These are phyloP conservation scores for Mycetomoellerius zeteki DNA, from an alignment of 1,140 invertebrate genomes.

Conservation along the genomic window DNA sequence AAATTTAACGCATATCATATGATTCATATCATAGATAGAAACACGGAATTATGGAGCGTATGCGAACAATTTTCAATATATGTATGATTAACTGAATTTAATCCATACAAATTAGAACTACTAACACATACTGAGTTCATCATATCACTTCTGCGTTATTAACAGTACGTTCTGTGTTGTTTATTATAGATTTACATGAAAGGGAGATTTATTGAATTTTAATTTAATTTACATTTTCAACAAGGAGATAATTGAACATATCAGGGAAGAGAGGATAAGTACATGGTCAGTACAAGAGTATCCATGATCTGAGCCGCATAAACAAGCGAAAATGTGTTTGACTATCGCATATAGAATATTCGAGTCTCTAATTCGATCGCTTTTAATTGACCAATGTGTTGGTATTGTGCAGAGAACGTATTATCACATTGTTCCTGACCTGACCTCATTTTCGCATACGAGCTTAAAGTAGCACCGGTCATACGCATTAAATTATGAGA, in stretches of 20 bases:
- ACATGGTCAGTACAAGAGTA: background rate
- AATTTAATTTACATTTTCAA: background rate
- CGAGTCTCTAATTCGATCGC: background rate
- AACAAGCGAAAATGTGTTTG: background rate
- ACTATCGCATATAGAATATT: background rate
- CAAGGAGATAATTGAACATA: background rate
- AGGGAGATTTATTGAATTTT: background rate
- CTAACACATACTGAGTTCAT: background rate
- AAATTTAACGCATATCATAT: background rate
- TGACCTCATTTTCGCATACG: conserved; percentile 33
- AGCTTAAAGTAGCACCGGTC: conserved; percentile 41
- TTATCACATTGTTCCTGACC: conserved; percentile 39
- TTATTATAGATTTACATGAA: background rate
- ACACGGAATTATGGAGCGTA: background rate
- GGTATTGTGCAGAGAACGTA: conserved; percentile 17
- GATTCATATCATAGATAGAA: background rate
- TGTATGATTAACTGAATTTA: background rate
- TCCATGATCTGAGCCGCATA: background rate
- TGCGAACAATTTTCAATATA: background rate
- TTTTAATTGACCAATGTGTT: background rate
- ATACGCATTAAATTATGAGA: conserved; percentile 4
- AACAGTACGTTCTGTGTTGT: background rate
- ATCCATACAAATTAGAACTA: background rate
- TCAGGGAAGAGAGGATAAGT: background rate
- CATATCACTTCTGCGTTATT: background rate